Conservation (phyloP, 2,797 vertebrate species). For the Enteromius mattozi region DNA sequence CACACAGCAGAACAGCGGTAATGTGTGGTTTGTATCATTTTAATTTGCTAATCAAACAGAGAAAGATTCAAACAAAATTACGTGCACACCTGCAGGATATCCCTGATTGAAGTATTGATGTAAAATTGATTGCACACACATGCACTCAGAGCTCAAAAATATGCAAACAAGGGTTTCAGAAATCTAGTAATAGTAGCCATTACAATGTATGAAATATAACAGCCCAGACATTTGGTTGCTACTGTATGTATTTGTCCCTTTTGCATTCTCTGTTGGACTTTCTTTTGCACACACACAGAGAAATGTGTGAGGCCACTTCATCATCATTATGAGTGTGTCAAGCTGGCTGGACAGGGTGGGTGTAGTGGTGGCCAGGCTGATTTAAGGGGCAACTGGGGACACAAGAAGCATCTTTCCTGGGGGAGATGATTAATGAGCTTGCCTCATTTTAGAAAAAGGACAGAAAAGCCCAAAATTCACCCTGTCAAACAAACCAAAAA, state of each 20-base stretch:
- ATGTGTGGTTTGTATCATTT: not conserved
- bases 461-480: not conserved
- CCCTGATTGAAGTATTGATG: not conserved
- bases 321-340: constrained; percentile 47
- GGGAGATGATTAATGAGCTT: constrained; percentile 11
- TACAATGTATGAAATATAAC: not conserved
- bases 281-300: constrained; percentile 12
- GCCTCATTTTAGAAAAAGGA: constrained; percentile 13
- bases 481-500: not conserved
- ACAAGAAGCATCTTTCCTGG: constrained; percentile 24
- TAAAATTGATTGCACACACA: not conserved
- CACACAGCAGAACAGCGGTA: not conserved
- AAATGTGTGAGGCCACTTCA: constrained; percentile 30
- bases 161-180: not conserved
- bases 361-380: constrained; percentile 26
- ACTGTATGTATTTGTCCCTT: not conserved
- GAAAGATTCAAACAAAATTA: not conserved
- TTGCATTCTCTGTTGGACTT: not conserved
- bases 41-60: not conserved
- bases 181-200: not conserved
- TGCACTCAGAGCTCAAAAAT: not conserved
- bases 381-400: constrained; percentile 27
- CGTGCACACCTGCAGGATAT: not conserved
- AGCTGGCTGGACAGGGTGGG: constrained; percentile 19
- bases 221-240: not conserved